Conservation (phyloP, 2,113 vertebrate species). For the Hydropotes inermis region DNA sequence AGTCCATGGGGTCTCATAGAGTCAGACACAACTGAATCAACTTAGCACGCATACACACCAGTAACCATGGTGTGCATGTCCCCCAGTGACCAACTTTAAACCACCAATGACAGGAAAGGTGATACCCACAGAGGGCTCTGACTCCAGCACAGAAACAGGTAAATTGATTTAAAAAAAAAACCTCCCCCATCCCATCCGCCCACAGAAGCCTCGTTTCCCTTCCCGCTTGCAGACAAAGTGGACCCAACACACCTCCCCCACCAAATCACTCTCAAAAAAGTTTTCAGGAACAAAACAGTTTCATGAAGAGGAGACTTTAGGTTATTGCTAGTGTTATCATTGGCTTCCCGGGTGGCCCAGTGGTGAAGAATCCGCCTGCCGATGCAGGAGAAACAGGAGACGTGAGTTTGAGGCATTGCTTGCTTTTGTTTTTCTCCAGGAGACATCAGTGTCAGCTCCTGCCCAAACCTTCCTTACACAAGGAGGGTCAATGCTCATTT, state of each 20-base stretch:
- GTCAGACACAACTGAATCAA: neutral
- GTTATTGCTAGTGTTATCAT: neutral
- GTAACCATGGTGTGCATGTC: accelerated
- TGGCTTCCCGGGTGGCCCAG: neutral
- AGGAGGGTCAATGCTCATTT: neutral
- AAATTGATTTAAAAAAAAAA: neutral
- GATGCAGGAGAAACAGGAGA: neutral
- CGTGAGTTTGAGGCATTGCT: neutral
- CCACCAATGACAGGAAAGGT: accelerated
- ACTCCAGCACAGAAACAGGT: neutral
- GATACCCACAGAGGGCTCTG: accelerated
- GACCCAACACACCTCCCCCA: neutral
- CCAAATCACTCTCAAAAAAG: neutral
- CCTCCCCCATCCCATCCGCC: neutral
- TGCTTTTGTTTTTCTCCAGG: neutral
- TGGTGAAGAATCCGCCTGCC: neutral
- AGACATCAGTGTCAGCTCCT: neutral
- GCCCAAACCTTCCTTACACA: neutral
- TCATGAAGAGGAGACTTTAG: neutral
- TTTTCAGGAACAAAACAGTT: neutral
- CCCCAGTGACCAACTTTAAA: neutral
- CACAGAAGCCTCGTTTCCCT: neutral
- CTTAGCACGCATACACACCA: neutral
- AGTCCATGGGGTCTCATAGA: neutral
- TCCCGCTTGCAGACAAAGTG: neutral